Base-by-base conservation (phyloP, 37 sponge, comb jelly and placozoan genomes). In the Chondrilla cf. caribensis region DNA sequence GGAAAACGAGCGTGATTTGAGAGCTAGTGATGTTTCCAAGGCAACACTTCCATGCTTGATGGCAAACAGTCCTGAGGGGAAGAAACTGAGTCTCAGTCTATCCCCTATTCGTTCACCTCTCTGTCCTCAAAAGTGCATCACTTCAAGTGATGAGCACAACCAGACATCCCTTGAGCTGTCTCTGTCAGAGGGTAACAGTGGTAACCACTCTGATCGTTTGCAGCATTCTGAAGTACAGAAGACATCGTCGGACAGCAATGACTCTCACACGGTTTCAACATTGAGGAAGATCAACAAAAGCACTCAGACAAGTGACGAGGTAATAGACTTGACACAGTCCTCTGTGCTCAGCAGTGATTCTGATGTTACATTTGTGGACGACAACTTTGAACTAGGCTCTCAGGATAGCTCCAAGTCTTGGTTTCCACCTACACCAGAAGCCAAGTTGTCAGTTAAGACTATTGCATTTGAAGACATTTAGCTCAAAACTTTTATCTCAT, bases 111-210 rank as follows among this genome's bases (percentile, higher is more conserved):
- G 29, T 6, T 47, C 51, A 6, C 51, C 51, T 47, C 51, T 47
- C 9, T 14, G 9, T 47, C 6, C 51, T 11, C n/a, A n/a, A n/a
- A 47, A 67, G 68, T 18, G 4, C 32, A 4, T 28, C 68, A 4
- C 32, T 28, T 2, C 2, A n/a, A 28, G 35, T 1, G 35, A 8
- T 1, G 68, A 67, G 17, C 15, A 28, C 11, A 4, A 67, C 33
- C 76, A 73, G 44, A 73, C 76, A 32, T 73, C 76, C 36, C 36
- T 73, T n/a, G 76, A 73, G 2, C 43, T 73, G 76, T 73, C 76
- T 3, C 22, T 28, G 7, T 28, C 64, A n/a, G 29, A 29, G 29
- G 17, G 17, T 19, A 15, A 28, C 6, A 62, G 64, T 28, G 29
- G 8, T 7, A 19, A 62, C 15, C 25, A 62, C 29, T 9, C 8